Evolutionary conservation across 2,888 invertebrate genomes (phyloP).

Genomic region (Cataglyphis cursor): DNA sequence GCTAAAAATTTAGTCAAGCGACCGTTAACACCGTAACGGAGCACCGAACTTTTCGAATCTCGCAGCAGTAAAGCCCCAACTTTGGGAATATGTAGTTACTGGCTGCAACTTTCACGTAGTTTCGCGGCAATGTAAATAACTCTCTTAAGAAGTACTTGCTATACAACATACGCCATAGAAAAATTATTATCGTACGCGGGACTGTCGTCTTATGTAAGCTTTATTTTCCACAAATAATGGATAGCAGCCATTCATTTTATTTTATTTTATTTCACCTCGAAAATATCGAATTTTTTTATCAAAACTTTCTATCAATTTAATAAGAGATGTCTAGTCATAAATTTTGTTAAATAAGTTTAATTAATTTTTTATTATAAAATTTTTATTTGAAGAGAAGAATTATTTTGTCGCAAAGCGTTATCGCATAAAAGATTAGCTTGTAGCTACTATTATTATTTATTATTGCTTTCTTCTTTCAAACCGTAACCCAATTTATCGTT

Average conservation of each 20-base stretch:
- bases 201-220: background rate
- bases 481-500: background rate
- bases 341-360: background rate
- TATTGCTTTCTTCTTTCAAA: background rate
- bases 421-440: background rate
- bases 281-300: background rate
- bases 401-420: background rate
- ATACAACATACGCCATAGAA: background rate
- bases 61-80: conserved; percentile 36
- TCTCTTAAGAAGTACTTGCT: conserved; percentile 38
- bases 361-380: background rate
- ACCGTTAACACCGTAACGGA: conserved; percentile 38
- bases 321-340: background rate
- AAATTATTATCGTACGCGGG: conserved; percentile 10
- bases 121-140: conserved; percentile 46
- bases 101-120: conserved; percentile 28
- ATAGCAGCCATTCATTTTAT: background rate
- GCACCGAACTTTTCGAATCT: conserved; percentile 47
- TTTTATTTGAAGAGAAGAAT: background rate
- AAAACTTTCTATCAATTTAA: background rate
- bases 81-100: conserved; percentile 35
- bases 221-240: conserved; percentile 12
- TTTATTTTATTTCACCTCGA: background rate
- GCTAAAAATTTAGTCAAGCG: conserved; percentile 36
- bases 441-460: background rate